Percentiles rank a stretch among this genome's conserved stretches.
These are phyloP conservation scores for Proteles cristata DNA, from an alignment of 2,113 vertebrate genomes.

Conservation along the genomic window DNA sequence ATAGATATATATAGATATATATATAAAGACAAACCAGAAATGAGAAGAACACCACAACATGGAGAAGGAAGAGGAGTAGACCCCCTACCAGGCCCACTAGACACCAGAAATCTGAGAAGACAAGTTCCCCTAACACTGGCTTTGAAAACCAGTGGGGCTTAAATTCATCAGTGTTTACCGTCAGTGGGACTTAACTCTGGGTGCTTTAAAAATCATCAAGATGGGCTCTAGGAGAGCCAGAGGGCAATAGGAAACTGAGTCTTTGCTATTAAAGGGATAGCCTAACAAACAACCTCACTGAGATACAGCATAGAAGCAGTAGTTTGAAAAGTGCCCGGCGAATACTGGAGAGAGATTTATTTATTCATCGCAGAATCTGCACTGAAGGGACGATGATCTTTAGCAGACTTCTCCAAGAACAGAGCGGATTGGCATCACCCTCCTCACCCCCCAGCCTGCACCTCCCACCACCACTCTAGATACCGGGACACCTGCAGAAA, in stretches of 20 bases:
- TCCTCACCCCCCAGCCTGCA: background rate
- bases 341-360: background rate
- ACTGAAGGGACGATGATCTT: background rate
- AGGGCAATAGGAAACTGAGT: background rate
- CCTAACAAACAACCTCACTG: background rate
- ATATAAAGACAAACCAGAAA: background rate
- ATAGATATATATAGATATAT: no score
- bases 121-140: background rate
- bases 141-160: background rate
- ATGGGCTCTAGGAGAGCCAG: background rate
- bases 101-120: background rate
- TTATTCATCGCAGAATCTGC: background rate
- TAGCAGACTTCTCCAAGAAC: background rate
- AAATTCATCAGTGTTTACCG: background rate
- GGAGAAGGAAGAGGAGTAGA: background rate
- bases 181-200: background rate
- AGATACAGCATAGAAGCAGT: background rate
- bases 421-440: background rate
- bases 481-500: background rate
- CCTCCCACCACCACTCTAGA: background rate
- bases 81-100: background rate
- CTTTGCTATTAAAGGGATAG: background rate
- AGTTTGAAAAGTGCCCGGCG: background rate
- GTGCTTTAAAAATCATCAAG: background rate
- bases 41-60: background rate